Evolutionary conservation across 2,888 invertebrate species (phyloP).

Genomic region (Stenoptilia bipunctidactyla): DNA sequence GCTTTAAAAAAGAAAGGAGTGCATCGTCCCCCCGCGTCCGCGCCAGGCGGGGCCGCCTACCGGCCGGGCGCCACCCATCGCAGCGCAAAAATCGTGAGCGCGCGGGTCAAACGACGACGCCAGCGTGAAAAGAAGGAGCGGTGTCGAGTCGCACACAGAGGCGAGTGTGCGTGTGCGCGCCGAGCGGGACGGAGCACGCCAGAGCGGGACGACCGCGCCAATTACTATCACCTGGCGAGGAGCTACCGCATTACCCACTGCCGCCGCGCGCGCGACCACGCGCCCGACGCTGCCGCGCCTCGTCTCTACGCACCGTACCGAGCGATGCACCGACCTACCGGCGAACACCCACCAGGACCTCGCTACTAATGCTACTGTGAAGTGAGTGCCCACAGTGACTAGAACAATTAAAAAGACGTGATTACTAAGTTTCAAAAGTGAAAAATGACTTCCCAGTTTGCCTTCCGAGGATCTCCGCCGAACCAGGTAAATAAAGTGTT

Average conservation of each 20-base stretch:
- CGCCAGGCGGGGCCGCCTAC: conserved; percentile 59
- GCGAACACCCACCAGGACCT: conserved; percentile 21
- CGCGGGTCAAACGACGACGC: conserved; percentile 70
- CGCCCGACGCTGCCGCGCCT: conserved; percentile 68
- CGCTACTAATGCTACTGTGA: conserved; percentile 55
- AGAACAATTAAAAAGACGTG: conserved; percentile 37
- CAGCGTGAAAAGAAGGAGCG: conserved; percentile 69
- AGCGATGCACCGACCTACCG: conserved; percentile 31
- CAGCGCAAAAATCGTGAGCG: conserved; percentile 75
- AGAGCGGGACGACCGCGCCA: conserved; percentile 70
- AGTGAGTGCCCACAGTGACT: conserved; percentile 61
- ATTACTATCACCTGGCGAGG: conserved; percentile 74
- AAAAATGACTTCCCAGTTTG: conserved; percentile 68
- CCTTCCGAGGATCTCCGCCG: conserved; percentile 66
- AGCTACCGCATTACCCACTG: conserved; percentile 75
- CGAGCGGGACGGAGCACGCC: conserved; percentile 64
- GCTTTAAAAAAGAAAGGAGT: conserved; percentile 70
- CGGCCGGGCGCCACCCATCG: conserved; percentile 74
- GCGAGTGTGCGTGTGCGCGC: conserved; percentile 56
- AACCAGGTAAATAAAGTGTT: conserved; percentile 46
- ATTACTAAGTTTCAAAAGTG: conserved; percentile 33
- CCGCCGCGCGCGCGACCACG: conserved; percentile 73
- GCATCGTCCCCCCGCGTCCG: conserved; percentile 67
- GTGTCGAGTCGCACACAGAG: conserved; percentile 48
- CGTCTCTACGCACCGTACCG: conserved; percentile 46